These are phyloP conservation scores for Microcebus ravelobensis DNA, from an alignment of 2,113 vertebrate species.

Conservation along the genomic window DNA sequence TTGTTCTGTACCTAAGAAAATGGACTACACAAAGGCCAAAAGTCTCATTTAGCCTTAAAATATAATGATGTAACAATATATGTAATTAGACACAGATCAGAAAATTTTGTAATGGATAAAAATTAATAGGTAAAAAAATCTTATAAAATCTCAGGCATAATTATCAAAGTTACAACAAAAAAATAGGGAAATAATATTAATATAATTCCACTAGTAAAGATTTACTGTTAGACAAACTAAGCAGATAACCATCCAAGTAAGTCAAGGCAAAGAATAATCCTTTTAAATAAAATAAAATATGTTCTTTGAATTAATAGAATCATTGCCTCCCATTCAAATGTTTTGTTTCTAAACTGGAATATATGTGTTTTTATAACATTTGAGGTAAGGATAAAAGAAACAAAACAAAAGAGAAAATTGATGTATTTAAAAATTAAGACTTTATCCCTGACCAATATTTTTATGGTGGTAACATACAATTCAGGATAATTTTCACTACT, in stretches of 20 bases:
- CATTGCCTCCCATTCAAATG: background rate
- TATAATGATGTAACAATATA: background rate
- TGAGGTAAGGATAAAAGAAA: background rate
- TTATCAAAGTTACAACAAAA: background rate
- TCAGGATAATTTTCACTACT: background rate
- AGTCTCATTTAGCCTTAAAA: background rate
- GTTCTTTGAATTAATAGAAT: background rate
- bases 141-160: background rate
- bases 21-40: background rate
- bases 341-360: background rate
- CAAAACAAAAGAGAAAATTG: background rate
- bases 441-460: background rate
- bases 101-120: background rate
- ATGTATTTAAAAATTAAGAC: constrained; percentile 29
- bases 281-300: constrained; percentile 20
- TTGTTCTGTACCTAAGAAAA: background rate
- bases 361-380: background rate
- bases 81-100: background rate
- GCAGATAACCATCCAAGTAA: background rate
- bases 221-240: background rate
- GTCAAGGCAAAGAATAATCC: background rate
- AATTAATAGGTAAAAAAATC: background rate
- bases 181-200: background rate
- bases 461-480: background rate
- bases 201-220: background rate